Percentiles rank a stretch among this genome's conserved stretches.
Conservation (phyloP, 2,113 vertebrate species). For the Serinus canaria region DNA sequence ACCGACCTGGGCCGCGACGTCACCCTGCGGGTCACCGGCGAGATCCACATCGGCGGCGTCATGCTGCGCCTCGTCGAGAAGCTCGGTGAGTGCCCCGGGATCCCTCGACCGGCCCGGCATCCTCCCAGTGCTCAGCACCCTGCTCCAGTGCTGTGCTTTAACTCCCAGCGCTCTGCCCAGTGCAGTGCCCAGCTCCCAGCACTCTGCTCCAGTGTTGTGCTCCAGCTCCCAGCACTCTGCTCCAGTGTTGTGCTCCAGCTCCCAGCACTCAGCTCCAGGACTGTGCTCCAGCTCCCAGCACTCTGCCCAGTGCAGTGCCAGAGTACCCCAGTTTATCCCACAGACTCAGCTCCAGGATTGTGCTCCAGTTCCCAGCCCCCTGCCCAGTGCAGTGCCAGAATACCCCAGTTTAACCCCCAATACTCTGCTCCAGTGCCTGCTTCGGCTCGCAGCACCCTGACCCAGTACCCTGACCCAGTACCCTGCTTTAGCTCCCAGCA, state of each 20-base stretch:
- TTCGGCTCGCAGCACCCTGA: neutral
- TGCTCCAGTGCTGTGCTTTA: neutral
- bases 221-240: neutral
- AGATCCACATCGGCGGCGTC: slow-evolving; percentile 97
- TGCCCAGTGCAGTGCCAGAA: neutral
- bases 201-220: neutral
- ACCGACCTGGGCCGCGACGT: slow-evolving; percentile 95
- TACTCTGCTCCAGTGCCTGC: neutral
- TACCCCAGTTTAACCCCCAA: too few species aligned
- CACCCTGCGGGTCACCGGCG: slow-evolving; percentile 92
- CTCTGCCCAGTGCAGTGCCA: too few species aligned
- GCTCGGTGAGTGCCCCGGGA: slow-evolving; percentile 78
- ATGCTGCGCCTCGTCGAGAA: slow-evolving; percentile 98
- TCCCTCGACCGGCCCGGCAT: neutral
- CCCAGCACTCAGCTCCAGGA: too few species aligned
- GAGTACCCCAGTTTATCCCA: too few species aligned
- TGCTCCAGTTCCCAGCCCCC: neutral
- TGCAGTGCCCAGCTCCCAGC: neutral
- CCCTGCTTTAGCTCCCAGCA: neutral
- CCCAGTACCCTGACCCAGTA: neutral
- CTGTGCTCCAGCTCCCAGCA: too few species aligned
- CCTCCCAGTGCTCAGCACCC: neutral
- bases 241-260: neutral
- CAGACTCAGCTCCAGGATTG: neutral
- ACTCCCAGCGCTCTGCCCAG: neutral